Evolutionary conservation across 2,797 vertebrate genomes (phyloP), one percentile per base, ranked within the genome.

Genomic region (Allobates femoralis): DNA sequence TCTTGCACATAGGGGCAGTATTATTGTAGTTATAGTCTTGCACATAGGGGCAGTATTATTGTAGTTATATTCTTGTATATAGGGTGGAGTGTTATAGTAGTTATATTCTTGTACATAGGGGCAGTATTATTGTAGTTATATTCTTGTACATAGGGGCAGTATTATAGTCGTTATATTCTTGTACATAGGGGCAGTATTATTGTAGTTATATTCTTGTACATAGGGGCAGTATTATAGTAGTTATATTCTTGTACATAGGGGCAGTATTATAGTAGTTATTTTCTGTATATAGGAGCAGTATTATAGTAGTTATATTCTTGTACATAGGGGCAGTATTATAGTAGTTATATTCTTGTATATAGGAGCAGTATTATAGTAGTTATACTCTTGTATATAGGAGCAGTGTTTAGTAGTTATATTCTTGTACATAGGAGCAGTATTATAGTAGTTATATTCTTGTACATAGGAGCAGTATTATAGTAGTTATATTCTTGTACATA

Each of bases 121-220:
- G 37, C 16, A 62, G 58, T 62, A 58, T 58, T 58, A 58, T 58
- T 23, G 56, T 58, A 58, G 56, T 23, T 62, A 62, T 62, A 62
- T 62, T 62, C 58, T 26, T 62, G 67, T 71, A 71, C 8, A 41
- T 71, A 71, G 66, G 67, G 14, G 21, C 34, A 71, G 34, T 71
- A 71, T 71, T 71, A 71, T 71, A 71, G 67, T 71, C 37, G 67
- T 71, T 71, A 71, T 71, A 41, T n/a, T 71, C 67, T 41, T 71
- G 67, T 71, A 71, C 18, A 41, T 71, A 71, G 67, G 32, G 5
- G 67, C 37, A 41, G 37, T 41, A 41, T 41, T 41, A 41, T 41
- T 5, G 37, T 41, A 51, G 50, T 51, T 51, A 51, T 51, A 51
- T 51, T 51, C 50, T 51, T 51, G 50, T 51, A n/a, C n/a, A n/a